Evolutionary conservation across 2,113 vertebrate genomes (phyloP), one percentile per base, ranked within the genome.

Genomic region (Oplegnathus fasciatus): DNA sequence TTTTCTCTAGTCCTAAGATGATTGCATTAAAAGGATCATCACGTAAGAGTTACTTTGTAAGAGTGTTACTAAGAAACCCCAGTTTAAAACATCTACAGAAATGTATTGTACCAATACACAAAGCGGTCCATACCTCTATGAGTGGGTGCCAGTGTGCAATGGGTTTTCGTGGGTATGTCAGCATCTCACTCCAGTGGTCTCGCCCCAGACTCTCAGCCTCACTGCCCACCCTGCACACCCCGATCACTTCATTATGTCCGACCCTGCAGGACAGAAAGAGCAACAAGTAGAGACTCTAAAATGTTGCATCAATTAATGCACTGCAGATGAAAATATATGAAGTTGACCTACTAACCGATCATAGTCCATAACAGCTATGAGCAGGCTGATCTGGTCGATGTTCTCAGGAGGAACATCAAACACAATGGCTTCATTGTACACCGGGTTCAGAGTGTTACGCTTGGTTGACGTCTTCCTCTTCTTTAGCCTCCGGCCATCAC

Each of bases 381-480:
- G 97, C 92, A 99, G 92, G 93, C 97, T 98, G 94, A 99, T 98
- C 96, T 99, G 98, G 94, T 99, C 97, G 82, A 99, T 99, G 91
- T 97, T 99, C 94, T 99, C 98, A 0, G 98, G 98, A 87, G 98
- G 98, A 85, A 99, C 97, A 2, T 99, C 98, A 91, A 99, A 99
- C 90, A 99, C 97, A 92, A 99, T 99, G 96, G 98, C 98, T 97
- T 99, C 98, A 50, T 99, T 99, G 95, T 99, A 99, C 94, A 98
- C 94, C 0, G 98, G 98, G 90, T 99, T 99, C 82, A 99, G 95
- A 1, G 98, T 99, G 93, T 99, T 99, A 37, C 98, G 96, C 94
- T 99, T 99, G 76, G 98, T 99, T 55, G 98, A 99, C 0, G 98
- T 99, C 97, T 99, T 99, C 82, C 98, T 96, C 90, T 99, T 99